Conservation (phyloP, 2,113 vertebrate species). For the Brienomyrus longianalis region DNA sequence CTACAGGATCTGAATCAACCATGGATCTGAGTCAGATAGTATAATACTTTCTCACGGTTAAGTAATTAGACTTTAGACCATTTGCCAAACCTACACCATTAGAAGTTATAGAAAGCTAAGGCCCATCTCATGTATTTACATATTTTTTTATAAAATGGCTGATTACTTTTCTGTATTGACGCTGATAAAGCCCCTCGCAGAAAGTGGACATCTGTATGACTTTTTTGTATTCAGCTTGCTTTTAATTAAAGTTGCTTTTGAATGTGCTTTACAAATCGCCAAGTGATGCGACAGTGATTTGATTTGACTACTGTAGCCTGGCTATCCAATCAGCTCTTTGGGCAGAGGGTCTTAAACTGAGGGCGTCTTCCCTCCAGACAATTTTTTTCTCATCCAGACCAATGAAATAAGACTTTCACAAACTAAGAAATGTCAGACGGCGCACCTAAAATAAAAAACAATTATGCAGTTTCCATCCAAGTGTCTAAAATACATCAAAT, state of each 20-base stretch:
- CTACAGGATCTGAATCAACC: not conserved
- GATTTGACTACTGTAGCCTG: not conserved
- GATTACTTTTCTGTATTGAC: not conserved
- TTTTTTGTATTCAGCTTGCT: not conserved
- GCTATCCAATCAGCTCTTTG: not conserved
- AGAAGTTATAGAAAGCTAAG: not conserved
- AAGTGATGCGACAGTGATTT: not conserved
- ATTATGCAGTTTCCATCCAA: not conserved
- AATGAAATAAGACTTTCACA: not conserved
- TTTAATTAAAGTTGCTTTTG: not conserved
- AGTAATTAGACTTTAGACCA: not conserved
- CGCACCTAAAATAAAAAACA: not conserved
- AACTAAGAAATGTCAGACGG: not conserved
- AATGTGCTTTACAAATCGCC: not conserved
- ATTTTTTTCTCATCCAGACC: not conserved
- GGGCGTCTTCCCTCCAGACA: not conserved
- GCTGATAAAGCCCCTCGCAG: not conserved
- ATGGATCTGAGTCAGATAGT: not conserved
- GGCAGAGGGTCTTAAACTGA: not conserved
- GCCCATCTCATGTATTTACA: not conserved
- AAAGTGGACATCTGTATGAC: not conserved
- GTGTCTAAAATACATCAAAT: not conserved
- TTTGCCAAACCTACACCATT: not conserved
- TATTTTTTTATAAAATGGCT: not conserved
- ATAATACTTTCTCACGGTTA: not conserved